Percentiles rank a stretch among this genome's conserved stretches.
These are phyloP conservation scores for Rousettus leschenaultii DNA, from an alignment of 2,113 vertebrate species.

Conservation along the genomic window DNA sequence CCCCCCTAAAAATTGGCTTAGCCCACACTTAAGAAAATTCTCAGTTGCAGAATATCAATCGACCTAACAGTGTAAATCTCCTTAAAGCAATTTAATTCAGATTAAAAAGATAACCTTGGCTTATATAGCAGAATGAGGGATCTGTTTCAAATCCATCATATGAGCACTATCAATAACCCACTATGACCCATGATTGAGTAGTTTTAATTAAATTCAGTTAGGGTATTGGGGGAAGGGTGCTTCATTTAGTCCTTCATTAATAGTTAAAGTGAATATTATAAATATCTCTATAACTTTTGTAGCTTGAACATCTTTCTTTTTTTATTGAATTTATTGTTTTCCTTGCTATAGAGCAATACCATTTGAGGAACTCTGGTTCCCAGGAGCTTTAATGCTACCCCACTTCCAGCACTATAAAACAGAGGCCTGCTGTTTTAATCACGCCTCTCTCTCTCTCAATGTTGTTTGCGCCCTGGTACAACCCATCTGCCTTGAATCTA, in stretches of 20 bases:
- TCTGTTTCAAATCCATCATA: slow-evolving; percentile 77
- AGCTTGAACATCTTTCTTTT: slow-evolving; percentile 58
- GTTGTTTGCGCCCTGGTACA: slow-evolving; percentile 87
- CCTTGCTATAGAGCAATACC: slow-evolving; percentile 32
- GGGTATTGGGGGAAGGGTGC: slow-evolving; percentile 36
- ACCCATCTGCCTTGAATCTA: slow-evolving; percentile 86
- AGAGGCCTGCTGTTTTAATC: slow-evolving; percentile 85
- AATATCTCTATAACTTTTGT: slow-evolving; percentile 46
- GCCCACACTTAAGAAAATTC: slow-evolving; percentile 57
- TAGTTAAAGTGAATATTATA: slow-evolving; percentile 37
- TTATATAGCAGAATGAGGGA: slow-evolving; percentile 59
- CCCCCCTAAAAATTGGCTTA: slow-evolving; percentile 58
- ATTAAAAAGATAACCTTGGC: slow-evolving; percentile 77
- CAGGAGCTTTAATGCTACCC: slow-evolving; percentile 75
- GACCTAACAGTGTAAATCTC: slow-evolving; percentile 72
- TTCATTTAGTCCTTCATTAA: slow-evolving; percentile 31
- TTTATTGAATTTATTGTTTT: slow-evolving; percentile 66
- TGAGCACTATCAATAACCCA: slow-evolving; percentile 68
- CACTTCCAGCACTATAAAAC: slow-evolving; percentile 77
- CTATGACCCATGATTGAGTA: slow-evolving; percentile 53
- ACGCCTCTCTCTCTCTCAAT: slow-evolving; percentile 80
- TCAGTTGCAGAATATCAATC: slow-evolving; percentile 56
- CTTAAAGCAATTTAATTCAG: slow-evolving; percentile 78
- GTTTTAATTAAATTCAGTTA: slow-evolving; percentile 72
- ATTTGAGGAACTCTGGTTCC: slow-evolving; percentile 71